Conservation (phyloP, 1,140 invertebrate genomes). For the Brachionus koreanus region DNA sequence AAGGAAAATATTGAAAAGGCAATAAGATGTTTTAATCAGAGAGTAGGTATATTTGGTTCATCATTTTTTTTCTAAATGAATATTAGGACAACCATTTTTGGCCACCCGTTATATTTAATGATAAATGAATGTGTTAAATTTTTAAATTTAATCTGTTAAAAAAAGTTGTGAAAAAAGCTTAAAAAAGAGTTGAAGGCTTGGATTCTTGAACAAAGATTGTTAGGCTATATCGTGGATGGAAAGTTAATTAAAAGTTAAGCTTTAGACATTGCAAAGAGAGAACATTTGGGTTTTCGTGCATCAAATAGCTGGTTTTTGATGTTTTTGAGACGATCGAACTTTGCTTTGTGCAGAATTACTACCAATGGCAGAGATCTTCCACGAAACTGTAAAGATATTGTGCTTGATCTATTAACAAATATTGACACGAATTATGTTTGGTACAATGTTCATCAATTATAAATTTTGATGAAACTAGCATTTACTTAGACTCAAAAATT, state of each 20-base stretch:
- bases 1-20: no score
- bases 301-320: not conserved
- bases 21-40: no score
- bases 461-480: constrained; percentile 15
- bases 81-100: no score
- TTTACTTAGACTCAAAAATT: not conserved
- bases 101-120: no score
- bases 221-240: constrained; percentile 2
- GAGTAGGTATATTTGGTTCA: no score
- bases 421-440: not conserved
- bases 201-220: constrained; percentile 11
- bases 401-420: no score
- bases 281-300: not conserved
- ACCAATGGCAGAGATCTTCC: constrained; percentile 5
- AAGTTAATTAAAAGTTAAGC: constrained; percentile 1
- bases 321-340: not conserved
- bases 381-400: not conserved
- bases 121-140: not conserved
- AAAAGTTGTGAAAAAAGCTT: not conserved
- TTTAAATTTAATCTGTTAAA: not conserved
- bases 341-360: not conserved
- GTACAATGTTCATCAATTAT: not conserved
- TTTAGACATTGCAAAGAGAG: not conserved
- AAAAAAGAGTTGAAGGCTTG: not conserved
- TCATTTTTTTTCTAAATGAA: no score